phyloP scores from a whole-genome alignment of 1,140 invertebrate species.

The Meteorus sp. region DNA sequence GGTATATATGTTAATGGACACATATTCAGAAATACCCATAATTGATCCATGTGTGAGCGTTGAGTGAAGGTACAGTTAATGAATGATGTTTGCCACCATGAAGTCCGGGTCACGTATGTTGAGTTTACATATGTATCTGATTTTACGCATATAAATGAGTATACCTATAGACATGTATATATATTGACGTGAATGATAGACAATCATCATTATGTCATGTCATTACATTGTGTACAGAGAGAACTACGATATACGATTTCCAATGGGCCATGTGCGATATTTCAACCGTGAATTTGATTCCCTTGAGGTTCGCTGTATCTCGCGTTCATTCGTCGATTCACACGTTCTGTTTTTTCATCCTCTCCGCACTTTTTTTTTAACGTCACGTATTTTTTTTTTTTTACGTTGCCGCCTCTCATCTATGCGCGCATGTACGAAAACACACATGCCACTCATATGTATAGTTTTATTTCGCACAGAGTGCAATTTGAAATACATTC shows the following conservation, averaged over 20 bases:
- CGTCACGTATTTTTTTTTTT: background rate
- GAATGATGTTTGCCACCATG: too few relatives aligned
- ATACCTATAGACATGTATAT: background rate
- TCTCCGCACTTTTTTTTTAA: slow-evolving; percentile 9
- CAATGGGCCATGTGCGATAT: slow-evolving; percentile 31
- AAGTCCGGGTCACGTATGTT: too few relatives aligned
- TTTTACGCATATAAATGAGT: background rate
- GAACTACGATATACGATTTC: slow-evolving; percentile 39
- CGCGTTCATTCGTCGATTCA: background rate
- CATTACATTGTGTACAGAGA: slow-evolving; percentile 31
- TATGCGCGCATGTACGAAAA: too few relatives aligned
- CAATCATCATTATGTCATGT: slow-evolving; percentile 39
- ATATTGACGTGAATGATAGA: slow-evolving; percentile 31
- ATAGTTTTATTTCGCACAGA: too few relatives aligned
- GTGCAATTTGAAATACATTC: too few relatives aligned
- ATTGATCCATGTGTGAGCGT: too few relatives aligned
- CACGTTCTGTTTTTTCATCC: slow-evolving; percentile 14
- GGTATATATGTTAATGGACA: too few relatives aligned
- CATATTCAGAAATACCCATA: too few relatives aligned
- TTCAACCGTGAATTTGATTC: slow-evolving; percentile 25
- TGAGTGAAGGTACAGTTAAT: too few relatives aligned
- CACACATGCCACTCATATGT: too few relatives aligned
- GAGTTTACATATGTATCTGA: background rate
- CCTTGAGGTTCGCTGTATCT: background rate
- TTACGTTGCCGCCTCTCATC: too few relatives aligned